phyloP scores from a whole-genome alignment of 2,113 vertebrate genomes.

The Alligator sinensis region DNA sequence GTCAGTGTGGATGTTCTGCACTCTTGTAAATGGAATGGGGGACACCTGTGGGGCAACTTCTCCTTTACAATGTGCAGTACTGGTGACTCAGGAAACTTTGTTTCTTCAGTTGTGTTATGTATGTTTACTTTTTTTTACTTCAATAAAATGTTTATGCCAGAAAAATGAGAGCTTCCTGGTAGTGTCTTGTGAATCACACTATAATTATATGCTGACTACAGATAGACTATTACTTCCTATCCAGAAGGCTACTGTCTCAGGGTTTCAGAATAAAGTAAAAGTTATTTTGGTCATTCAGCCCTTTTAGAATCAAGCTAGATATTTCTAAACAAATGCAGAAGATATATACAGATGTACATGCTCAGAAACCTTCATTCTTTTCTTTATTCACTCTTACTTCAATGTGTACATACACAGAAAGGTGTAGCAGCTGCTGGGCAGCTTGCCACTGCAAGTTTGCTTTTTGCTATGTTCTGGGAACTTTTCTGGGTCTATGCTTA shows the following conservation, averaged over 20 bases:
- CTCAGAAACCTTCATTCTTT: background rate
- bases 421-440: no score
- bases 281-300: background rate
- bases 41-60: background rate
- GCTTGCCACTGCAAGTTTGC: no score
- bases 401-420: accelerated
- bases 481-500: no score
- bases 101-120: background rate
- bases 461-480: no score
- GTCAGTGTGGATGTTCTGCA: background rate
- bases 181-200: background rate
- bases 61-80: accelerated
- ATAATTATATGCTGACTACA: background rate
- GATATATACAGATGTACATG: background rate
- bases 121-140: background rate
- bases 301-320: background rate
- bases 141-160: background rate
- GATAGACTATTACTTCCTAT: background rate
- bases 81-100: background rate
- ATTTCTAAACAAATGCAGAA: background rate
- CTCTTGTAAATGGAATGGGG: background rate
- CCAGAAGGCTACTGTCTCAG: background rate
- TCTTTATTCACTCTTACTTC: accelerated
- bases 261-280: background rate
- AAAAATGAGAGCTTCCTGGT: background rate